These are phyloP conservation scores for Poeciliopsis turrubarensis DNA, from an alignment of 2,113 vertebrate genomes.

Conservation along the genomic window DNA sequence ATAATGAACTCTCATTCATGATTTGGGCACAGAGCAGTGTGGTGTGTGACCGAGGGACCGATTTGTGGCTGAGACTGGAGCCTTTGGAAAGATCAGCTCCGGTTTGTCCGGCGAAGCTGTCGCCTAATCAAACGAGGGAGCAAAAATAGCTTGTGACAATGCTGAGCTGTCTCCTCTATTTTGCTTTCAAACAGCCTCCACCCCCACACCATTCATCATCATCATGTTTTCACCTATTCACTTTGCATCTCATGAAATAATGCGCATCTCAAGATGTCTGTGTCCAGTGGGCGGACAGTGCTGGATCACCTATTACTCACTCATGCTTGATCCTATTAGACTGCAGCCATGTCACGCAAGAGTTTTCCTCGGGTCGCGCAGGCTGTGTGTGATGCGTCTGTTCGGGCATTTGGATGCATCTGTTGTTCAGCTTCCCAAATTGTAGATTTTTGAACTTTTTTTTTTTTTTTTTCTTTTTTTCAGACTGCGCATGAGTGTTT, in stretches of 20 bases:
- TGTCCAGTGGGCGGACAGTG: constrained; percentile 70
- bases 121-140: constrained; percentile 59
- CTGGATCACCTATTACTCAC: constrained; percentile 74
- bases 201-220: constrained; percentile 45
- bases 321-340: constrained; percentile 63
- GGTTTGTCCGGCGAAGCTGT: constrained; percentile 55
- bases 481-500: constrained; percentile 11
- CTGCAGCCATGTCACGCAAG: constrained; percentile 60
- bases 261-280: constrained; percentile 68
- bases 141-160: constrained; percentile 62
- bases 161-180: constrained; percentile 64
- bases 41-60: constrained; percentile 2
- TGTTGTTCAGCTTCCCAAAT: constrained; percentile 35
- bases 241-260: constrained; percentile 66
- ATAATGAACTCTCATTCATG: constrained; percentile 4
- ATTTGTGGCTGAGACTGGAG: constrained; percentile 36
- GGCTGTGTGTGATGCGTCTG: constrained; percentile 16
- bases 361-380: constrained; percentile 46
- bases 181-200: constrained; percentile 50
- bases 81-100: constrained; percentile 50
- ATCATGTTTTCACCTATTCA: constrained; percentile 71
- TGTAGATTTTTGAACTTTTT: constrained; percentile 23
- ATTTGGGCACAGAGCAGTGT: not conserved
- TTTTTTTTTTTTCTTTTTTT: no score
- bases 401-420: constrained; percentile 34